These are phyloP conservation scores for Chloromyia formosa DNA, from an alignment of 2,888 invertebrate species.

Conservation along the genomic window DNA sequence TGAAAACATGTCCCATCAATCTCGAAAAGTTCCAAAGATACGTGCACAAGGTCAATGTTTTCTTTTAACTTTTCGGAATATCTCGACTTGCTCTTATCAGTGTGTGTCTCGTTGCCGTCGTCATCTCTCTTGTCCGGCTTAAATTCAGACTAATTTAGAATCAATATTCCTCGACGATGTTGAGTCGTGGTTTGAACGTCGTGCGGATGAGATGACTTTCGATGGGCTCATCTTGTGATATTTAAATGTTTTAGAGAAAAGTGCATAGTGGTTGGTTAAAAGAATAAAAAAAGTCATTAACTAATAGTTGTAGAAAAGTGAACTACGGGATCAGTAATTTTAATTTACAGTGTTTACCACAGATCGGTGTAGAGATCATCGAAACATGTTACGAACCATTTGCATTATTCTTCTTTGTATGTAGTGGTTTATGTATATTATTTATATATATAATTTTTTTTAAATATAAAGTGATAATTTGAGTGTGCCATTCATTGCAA, in stretches of 20 bases:
- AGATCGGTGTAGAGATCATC: background rate
- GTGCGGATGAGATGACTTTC: constrained; percentile 27
- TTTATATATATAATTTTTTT: too few relatives aligned
- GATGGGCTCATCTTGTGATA: constrained; percentile 14
- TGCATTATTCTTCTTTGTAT: constrained; percentile 16
- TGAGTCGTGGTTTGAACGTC: constrained; percentile 32
- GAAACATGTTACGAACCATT: constrained; percentile 19
- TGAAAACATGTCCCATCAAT: background rate
- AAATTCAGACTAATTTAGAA: background rate
- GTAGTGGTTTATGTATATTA: constrained; percentile 19
- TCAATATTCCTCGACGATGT: constrained; percentile 12
- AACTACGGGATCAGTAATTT: background rate
- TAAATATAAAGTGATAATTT: constrained; percentile 32
- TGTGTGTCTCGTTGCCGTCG: background rate
- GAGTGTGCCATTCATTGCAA: constrained; percentile 33
- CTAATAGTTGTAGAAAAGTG: background rate
- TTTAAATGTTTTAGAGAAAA: background rate
- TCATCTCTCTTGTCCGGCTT: too few relatives aligned
- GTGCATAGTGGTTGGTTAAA: background rate
- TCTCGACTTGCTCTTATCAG: constrained; percentile 29
- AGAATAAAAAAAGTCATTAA: background rate
- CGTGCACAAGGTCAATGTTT: constrained; percentile 37
- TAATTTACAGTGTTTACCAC: background rate
- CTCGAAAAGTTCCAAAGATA: constrained; percentile 9
- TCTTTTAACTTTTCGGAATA: constrained; percentile 29